Percentiles rank a stretch among this genome's conserved stretches.
Conservation (phyloP, 2,113 vertebrate species). For the Ceuthmochares aereus region DNA sequence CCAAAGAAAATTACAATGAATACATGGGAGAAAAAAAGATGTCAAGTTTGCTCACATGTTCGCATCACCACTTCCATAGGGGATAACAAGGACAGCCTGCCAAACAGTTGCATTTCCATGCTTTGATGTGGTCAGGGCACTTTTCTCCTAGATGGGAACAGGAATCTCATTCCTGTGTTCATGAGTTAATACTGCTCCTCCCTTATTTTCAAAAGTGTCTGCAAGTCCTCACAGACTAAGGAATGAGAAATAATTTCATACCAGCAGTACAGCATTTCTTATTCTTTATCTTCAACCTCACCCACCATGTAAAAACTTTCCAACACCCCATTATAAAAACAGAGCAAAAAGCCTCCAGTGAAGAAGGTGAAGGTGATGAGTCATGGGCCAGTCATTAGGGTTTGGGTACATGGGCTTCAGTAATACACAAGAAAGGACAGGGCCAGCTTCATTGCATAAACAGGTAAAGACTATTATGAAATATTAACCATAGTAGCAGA, state of each 20-base stretch:
- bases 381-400: rapidly evolving
- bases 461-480: background rate
- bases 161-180: background rate
- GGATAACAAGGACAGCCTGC: background rate
- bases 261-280: background rate
- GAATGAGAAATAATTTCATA: background rate
- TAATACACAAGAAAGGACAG: background rate
- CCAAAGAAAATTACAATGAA: background rate
- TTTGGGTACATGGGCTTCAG: background rate
- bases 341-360: background rate
- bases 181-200: background rate
- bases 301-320: background rate
- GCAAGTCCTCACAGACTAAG: background rate
- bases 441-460: background rate
- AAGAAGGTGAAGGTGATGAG: background rate
- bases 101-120: background rate
- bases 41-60: background rate
- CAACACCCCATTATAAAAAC: background rate
- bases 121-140: background rate
- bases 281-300: background rate
- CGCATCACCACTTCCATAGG: background rate
- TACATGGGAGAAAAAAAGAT: background rate
- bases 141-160: background rate
- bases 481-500: background rate
- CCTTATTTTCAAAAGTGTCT: background rate